These are phyloP conservation scores for Xylocampa areola DNA, from an alignment of 2,888 invertebrate genomes.

Conservation along the genomic window DNA sequence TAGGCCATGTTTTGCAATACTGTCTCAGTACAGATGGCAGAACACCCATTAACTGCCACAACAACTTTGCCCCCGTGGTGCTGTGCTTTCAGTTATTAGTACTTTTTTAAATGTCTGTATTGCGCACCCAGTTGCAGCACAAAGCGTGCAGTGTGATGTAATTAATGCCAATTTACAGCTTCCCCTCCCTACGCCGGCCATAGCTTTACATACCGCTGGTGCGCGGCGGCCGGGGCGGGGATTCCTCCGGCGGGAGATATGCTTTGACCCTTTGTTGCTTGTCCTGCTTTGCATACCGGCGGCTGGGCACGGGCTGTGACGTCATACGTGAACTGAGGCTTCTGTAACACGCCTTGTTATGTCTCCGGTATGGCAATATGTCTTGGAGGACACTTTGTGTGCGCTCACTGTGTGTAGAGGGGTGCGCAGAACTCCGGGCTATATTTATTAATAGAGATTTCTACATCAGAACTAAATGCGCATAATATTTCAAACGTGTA, in stretches of 20 bases:
- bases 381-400: slow-evolving; percentile 3
- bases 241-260: slow-evolving; percentile 47
- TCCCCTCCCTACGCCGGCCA: slow-evolving; percentile 2
- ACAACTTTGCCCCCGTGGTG: too few species aligned
- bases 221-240: slow-evolving; percentile 14
- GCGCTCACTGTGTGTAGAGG: not conserved
- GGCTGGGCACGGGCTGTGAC: slow-evolving; percentile 10
- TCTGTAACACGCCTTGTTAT: slow-evolving; percentile 9
- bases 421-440: not conserved
- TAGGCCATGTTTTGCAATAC: too few species aligned
- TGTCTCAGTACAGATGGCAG: too few species aligned
- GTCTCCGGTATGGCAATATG: slow-evolving; percentile 7
- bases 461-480: too few species aligned
- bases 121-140: slow-evolving; percentile 10
- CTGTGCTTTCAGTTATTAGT: not conserved
- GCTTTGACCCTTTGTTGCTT: slow-evolving; percentile 59
- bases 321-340: slow-evolving; percentile 6
- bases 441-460: not conserved
- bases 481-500: too few species aligned
- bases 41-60: too few species aligned
- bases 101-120: slow-evolving; percentile 10
- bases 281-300: slow-evolving; percentile 40
- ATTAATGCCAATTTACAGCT: slow-evolving; percentile 46
- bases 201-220: not conserved
- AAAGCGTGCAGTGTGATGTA: slow-evolving; percentile 32